A percentile compares a stretch with the other conserved stretches of the same genome.
Conservation (phyloP, 2,797 vertebrate species). For the Fundulus diaphanus region DNA sequence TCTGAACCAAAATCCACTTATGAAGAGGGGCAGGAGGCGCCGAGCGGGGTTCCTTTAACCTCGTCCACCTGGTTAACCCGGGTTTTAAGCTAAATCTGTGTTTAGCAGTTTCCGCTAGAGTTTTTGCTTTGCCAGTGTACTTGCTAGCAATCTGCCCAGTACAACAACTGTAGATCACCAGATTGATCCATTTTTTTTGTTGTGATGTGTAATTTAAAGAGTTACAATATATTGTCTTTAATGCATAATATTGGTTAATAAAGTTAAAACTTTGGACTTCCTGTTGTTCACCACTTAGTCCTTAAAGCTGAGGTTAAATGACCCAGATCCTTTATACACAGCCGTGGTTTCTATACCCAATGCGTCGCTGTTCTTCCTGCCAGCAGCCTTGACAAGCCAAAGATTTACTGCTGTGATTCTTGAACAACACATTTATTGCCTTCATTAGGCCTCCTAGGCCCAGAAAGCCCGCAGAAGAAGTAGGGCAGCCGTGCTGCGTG, state of each 20-base stretch:
- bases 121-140: not conserved
- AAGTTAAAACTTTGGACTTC: not conserved
- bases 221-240: not conserved
- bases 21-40: too few relatives aligned
- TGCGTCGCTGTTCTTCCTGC: not conserved
- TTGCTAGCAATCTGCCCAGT: conserved; percentile 16
- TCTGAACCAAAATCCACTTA: too few relatives aligned
- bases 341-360: not conserved
- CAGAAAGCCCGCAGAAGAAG: conserved; percentile 44
- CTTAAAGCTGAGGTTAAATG: conserved; percentile 35
- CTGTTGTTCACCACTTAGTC: not conserved
- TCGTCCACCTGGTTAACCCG: not conserved
- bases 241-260: not conserved
- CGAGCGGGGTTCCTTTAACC: not conserved
- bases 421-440: conserved; percentile 26
- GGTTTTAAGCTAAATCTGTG: not conserved
- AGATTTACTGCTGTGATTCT: conserved; percentile 35
- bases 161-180: conserved; percentile 6
- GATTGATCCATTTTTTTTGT: conserved; percentile 9
- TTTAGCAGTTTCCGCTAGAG: not conserved
- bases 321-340: conserved; percentile 49
- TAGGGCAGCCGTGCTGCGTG: conserved; percentile 52
- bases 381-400: conserved; percentile 6
- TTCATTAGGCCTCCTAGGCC: conserved; percentile 50
- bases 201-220: not conserved